Conservation (phyloP, 2,113 vertebrate species). For the Pavo muticus region DNA sequence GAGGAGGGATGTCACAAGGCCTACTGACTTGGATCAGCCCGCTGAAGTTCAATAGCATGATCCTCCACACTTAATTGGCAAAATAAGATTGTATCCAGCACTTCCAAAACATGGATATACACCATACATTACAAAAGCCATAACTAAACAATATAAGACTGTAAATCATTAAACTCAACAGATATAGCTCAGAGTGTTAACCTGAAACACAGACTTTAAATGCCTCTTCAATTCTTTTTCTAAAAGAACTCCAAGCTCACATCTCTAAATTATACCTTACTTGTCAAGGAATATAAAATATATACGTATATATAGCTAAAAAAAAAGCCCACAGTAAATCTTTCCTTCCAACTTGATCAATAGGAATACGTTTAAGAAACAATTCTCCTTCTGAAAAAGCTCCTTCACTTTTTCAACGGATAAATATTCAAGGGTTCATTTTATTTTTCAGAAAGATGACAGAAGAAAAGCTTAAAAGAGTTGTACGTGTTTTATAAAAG, state of each 20-base stretch:
- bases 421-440: not conserved
- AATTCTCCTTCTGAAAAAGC: not conserved
- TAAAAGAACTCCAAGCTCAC: not conserved
- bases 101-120: not conserved
- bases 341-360: not conserved
- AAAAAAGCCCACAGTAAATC: not conserved
- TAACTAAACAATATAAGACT: not conserved
- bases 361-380: not conserved
- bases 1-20: not conserved
- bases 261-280: not conserved
- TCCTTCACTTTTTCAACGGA: not conserved
- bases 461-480: not conserved
- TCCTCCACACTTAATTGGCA: not conserved
- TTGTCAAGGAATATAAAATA: not conserved
- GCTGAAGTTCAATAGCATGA: not conserved
- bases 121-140: not conserved
- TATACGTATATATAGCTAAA: not conserved
- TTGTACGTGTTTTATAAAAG: not conserved
- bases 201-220: not conserved
- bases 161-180: not conserved
- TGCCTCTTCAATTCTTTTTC: not conserved
- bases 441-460: not conserved
- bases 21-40: conserved; percentile 11
- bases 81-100: not conserved
- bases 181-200: not conserved